These are phyloP conservation scores for Falco peregrinus DNA, from an alignment of 2,797 vertebrate genomes.

Conservation along the genomic window DNA sequence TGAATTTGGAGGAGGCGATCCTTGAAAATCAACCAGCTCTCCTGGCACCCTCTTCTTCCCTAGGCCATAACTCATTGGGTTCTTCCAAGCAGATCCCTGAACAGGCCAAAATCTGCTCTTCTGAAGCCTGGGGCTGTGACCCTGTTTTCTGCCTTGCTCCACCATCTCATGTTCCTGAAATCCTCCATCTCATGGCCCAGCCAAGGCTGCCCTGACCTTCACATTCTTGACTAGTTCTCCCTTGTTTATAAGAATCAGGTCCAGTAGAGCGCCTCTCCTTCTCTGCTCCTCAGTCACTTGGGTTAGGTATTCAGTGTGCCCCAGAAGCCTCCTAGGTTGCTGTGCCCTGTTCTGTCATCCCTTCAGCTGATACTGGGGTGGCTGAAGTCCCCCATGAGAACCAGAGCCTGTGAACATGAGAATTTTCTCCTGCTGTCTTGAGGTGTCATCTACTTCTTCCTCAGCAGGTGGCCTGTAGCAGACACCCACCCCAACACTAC, in stretches of 20 bases:
- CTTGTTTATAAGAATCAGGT: not conserved
- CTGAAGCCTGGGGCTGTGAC: not conserved
- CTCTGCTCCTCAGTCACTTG: not conserved
- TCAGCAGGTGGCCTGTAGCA: not conserved
- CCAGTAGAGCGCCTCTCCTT: not conserved
- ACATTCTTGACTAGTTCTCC: not conserved
- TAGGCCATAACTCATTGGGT: not conserved
- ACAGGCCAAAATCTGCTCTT: not conserved
- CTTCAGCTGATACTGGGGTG: not conserved
- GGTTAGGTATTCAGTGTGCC: not conserved
- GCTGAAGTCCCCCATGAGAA: not conserved
- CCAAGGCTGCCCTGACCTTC: not conserved
- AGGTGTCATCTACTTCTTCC: not conserved
- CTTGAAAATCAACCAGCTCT: not conserved
- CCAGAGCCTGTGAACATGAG: not conserved
- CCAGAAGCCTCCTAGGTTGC: not conserved
- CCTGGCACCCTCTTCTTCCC: not conserved
- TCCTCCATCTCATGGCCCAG: not conserved
- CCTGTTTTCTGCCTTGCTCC: not conserved
- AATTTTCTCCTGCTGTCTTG: not conserved
- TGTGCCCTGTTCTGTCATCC: not conserved
- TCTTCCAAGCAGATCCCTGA: not conserved
- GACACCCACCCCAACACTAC: not conserved
- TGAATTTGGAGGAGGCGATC: not conserved
- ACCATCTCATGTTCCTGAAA: not conserved